Percentiles rank a stretch among this genome's conserved stretches.
These are phyloP conservation scores for Axea sp. DNA, from an alignment of 2,888 invertebrate species.

Conservation along the genomic window DNA sequence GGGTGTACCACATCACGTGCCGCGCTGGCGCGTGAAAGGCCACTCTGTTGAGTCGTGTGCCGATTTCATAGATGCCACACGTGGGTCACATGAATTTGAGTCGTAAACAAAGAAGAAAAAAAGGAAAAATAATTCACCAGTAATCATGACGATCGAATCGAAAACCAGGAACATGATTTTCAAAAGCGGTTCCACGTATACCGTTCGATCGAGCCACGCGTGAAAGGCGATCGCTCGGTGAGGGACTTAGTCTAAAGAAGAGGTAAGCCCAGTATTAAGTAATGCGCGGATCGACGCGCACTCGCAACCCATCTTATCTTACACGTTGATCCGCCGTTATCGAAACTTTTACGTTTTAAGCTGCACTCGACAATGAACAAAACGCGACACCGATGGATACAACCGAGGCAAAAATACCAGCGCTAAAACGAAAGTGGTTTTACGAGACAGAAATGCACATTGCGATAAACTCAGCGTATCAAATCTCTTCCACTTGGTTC, in stretches of 20 bases:
- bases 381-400: conserved; percentile 15
- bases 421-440: conserved; percentile 40
- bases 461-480: conserved; percentile 33
- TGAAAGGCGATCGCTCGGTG: no score
- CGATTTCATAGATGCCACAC: no score
- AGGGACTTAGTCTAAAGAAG: conserved; percentile 15
- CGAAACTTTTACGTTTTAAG: conserved; percentile 48
- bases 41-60: no score
- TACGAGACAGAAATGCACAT: conserved; percentile 45
- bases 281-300: conserved; percentile 23
- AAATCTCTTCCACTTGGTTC: conserved; percentile 31
- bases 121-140: no score
- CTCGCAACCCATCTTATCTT: conserved; percentile 31
- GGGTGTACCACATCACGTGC: no score
- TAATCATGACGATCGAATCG: no score
- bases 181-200: conserved; percentile 9
- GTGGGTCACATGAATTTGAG: no score
- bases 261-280: conserved; percentile 20
- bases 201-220: neutral
- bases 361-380: conserved; percentile 38
- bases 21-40: no score
- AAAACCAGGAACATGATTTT: conserved; percentile 9
- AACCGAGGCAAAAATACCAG: conserved; percentile 9
- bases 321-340: conserved; percentile 39
- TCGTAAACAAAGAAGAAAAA: no score